phyloP scores from a whole-genome alignment of 2,113 vertebrate genomes.

The Scopus umbretta region DNA sequence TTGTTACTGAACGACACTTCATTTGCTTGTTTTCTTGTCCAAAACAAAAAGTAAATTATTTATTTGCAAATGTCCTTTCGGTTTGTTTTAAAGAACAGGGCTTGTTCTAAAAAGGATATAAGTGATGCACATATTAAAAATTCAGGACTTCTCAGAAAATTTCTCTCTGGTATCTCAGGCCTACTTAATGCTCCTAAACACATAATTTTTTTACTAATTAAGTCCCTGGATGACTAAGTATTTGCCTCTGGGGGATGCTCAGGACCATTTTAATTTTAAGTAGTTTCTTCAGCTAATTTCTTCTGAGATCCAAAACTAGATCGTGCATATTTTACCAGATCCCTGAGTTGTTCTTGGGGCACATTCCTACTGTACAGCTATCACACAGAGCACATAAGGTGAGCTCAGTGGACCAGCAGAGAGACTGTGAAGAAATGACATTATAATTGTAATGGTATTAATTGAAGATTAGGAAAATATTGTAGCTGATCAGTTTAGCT shows the following conservation, averaged over 20 bases:
- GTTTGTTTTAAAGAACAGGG: background rate
- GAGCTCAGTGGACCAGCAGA: background rate
- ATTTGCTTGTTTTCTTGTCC: background rate
- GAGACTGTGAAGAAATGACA: background rate
- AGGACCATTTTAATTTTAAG: background rate
- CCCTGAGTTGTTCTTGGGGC: background rate
- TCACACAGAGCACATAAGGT: fast-evolving
- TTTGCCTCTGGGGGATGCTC: background rate
- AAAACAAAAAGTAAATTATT: background rate
- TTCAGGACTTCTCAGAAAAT: background rate
- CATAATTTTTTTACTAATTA: background rate
- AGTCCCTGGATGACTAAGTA: background rate
- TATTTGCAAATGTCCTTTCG: background rate
- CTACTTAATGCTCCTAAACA: background rate
- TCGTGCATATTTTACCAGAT: background rate
- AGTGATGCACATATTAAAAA: background rate
- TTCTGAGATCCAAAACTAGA: background rate
- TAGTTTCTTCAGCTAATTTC: background rate
- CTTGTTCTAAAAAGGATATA: background rate
- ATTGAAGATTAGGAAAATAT: background rate
- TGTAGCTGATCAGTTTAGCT: background rate
- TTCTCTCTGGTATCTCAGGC: background rate
- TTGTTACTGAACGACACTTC: background rate
- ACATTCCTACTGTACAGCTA: background rate
- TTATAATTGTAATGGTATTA: background rate